Base-by-base conservation (phyloP, 37 sponge, comb jelly and placozoan genomes). In the Mnemiopsis leidyi region DNA sequence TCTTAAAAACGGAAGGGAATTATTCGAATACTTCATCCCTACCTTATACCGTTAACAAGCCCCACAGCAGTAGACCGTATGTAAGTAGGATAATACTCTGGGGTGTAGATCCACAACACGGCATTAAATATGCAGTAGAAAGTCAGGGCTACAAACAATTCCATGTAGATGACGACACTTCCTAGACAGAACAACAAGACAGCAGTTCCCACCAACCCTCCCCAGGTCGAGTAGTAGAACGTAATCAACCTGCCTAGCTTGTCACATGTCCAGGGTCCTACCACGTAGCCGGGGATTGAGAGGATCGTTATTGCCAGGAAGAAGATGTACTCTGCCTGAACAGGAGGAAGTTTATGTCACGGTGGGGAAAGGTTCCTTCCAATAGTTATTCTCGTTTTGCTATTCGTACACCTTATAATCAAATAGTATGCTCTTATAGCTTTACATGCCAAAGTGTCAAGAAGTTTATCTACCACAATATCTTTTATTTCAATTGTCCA, bases 21-120 rank as follows among this genome's bases (percentile, higher is more conserved):
- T n/a, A n/a, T n/a, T n/a, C n/a, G n/a, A n/a, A n/a, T n/a, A n/a
- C n/a, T n/a, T n/a, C n/a, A n/a, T n/a, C n/a, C 30, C 30, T 71
- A 71, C 75, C 75, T 71, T 29, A 71, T 71, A 28, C 75, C 75
- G 30, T 71, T 71, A 5, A 71, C 3, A 71, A 71, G 25, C 20
- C 75, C 75, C 7, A 71, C 75, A 29, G 75, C 75, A 23, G 75
- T 71, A 71, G 75, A 29, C 3, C 75, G 25, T 23, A 71, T 71
- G n/a, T 71, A 71, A 2, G 75, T 71, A 7, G 75, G 75, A 71
- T 71, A 71, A 71, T 71, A 71, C 75, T 71, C 75, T 25, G 75
- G 75, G 30, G 75, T 5, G 75, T 71, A 71, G 3, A 71, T 71
- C 75, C 75, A 71, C 75, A 71, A 28, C 30, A 28, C 75, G 20